phyloP scores from a whole-genome alignment of 92 coral and sea anemone species.

The Epizoanthus rinbou region DNA sequence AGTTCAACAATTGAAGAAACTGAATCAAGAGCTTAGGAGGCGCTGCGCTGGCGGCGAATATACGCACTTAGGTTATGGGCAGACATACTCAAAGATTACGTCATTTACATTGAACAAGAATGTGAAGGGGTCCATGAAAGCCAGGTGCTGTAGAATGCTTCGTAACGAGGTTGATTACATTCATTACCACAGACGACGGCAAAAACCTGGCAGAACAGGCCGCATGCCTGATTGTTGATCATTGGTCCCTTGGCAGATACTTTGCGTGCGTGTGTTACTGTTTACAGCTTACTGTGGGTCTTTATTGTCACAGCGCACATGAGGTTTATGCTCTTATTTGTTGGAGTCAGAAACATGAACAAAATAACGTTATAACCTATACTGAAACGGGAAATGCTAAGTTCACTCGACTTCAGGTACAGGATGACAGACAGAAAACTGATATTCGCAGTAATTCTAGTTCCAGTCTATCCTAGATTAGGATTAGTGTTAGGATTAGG shows the following conservation, averaged over 20 bases:
- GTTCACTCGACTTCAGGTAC: no score
- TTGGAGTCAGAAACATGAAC: no score
- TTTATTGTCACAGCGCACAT: no score
- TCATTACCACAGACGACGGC: constrained; percentile 19
- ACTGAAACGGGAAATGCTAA: no score
- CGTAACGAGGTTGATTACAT: constrained; percentile 13
- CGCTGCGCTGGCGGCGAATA: constrained; percentile 13
- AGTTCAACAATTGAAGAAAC: constrained; percentile 50
- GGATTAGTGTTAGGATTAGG: no score
- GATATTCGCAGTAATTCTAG: no score
- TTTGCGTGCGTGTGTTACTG: no score
- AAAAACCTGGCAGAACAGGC: constrained; percentile 10
- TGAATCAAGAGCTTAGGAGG: constrained; percentile 8
- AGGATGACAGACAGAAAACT: no score
- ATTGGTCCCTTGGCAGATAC: neutral
- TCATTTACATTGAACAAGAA: constrained; percentile 27
- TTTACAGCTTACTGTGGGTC: no score
- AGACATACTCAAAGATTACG: neutral
- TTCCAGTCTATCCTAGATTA: no score
- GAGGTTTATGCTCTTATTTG: no score
- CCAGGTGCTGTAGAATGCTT: constrained; percentile 33
- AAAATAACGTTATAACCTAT: no score
- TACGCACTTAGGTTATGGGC: constrained; percentile 15
- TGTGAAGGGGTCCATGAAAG: neutral
- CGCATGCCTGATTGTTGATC: constrained; percentile 32